Percentiles rank a stretch among this genome's conserved stretches.
phyloP scores from a whole-genome alignment of 2,888 invertebrate species.

The Cartodere bifasciata region DNA sequence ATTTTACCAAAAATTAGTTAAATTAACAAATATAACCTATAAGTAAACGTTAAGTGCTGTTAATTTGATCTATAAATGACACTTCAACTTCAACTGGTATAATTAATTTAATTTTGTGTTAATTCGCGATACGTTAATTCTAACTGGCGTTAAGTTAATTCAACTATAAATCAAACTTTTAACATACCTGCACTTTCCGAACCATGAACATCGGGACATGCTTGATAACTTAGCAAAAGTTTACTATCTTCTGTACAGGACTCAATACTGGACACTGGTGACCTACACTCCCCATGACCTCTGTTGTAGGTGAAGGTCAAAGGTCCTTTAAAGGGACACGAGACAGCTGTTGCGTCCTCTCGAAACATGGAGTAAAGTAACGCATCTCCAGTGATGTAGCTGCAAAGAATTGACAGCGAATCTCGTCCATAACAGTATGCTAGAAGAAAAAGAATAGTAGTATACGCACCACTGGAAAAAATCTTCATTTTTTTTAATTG shows the following conservation, averaged over 20 bases:
- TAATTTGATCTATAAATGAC: too few relatives aligned
- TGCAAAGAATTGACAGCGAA: slow-evolving; percentile 67
- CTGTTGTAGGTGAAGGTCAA: slow-evolving; percentile 89
- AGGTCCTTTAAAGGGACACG: slow-evolving; percentile 79
- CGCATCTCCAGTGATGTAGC: slow-evolving; percentile 80
- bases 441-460: too few relatives aligned
- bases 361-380: slow-evolving; percentile 81
- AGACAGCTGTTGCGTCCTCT: slow-evolving; percentile 74
- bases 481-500: too few relatives aligned
- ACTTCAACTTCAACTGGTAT: too few relatives aligned
- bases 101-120: too few relatives aligned
- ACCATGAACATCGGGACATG: slow-evolving; percentile 82
- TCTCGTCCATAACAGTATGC: slow-evolving; percentile 65
- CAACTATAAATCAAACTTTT: too few relatives aligned
- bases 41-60: too few relatives aligned
- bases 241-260: slow-evolving; percentile 88
- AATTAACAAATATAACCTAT: too few relatives aligned
- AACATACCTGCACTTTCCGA: slow-evolving; percentile 78
- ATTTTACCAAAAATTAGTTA: too few relatives aligned
- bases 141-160: too few relatives aligned
- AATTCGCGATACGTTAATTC: too few relatives aligned
- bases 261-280: slow-evolving; percentile 83
- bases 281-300: slow-evolving; percentile 80
- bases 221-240: slow-evolving; percentile 81
- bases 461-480: too few relatives aligned